phyloP scores from a whole-genome alignment of 2,888 invertebrate species.

The Archips xylosteana region DNA sequence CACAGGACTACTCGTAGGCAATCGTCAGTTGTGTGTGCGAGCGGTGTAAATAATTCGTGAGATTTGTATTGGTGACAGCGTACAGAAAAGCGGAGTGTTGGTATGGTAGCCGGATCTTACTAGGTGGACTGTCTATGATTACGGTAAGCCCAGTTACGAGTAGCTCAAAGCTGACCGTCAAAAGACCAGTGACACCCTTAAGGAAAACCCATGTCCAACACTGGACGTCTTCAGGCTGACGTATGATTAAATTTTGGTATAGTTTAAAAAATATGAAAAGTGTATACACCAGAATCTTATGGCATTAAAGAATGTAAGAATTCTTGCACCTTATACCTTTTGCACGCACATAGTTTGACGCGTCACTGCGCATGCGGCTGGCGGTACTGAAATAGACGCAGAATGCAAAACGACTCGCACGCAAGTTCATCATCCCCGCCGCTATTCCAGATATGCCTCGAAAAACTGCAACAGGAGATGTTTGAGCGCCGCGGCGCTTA shows the following conservation, averaged over 20 bases:
- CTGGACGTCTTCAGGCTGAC: not conserved
- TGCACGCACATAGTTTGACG: slow-evolving; percentile 40
- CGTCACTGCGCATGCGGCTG: slow-evolving; percentile 43
- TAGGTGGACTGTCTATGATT: not conserved
- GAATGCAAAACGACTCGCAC: slow-evolving; percentile 69
- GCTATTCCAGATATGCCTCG: slow-evolving; percentile 70
- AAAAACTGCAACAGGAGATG: slow-evolving; percentile 57
- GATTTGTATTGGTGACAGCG: not conserved
- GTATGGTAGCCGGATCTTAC: not conserved
- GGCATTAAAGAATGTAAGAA: slow-evolving; percentile 30
- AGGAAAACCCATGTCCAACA: not conserved
- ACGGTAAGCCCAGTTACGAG: not conserved
- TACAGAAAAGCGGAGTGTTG: too few species aligned
- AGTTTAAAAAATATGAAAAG: not conserved
- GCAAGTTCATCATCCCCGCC: slow-evolving; percentile 74
- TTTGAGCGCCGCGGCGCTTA: slow-evolving; percentile 18
- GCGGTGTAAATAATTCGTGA: not conserved
- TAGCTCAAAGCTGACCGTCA: not conserved
- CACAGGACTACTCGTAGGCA: too few species aligned
- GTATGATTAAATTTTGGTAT: too few species aligned
- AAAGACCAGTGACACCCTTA: not conserved
- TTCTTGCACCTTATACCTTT: slow-evolving; percentile 29
- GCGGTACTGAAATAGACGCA: slow-evolving; percentile 68
- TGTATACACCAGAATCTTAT: slow-evolving; percentile 3
- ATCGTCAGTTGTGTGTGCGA: too few species aligned